Base-by-base conservation (phyloP, 2,888 invertebrate genomes). In the Platypus cylindrus region DNA sequence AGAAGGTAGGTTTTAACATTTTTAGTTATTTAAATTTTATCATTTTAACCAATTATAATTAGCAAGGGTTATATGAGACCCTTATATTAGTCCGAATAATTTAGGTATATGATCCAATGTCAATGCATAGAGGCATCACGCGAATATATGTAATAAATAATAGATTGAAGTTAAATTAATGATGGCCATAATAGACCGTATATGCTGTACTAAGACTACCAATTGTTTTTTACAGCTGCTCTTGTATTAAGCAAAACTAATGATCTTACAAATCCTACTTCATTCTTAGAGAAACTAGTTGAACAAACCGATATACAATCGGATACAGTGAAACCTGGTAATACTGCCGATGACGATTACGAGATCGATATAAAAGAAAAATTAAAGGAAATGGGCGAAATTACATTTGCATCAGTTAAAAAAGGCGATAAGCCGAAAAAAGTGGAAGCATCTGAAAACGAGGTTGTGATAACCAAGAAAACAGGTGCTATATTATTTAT, bases 391-490 rank as follows among this genome's bases (percentile, higher is more conserved):
- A 73, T 74, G 71, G 73, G 71, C 20, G 62, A 62, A 45, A 59
- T 63, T 24, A 63, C 61, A 40, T 61, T 63, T 44, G 61, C 63
- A 45, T 62, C 63, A 2, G 63, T 62, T 0, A 63, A 62, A 41
- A 63, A 62, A 40, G 59, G 59, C 3, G 62, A 62, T 32, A 55
- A 59, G 3, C 59, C 59, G 45, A 59, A 62, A 41, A 45, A 51
- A 24, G 55, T 56, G 42, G 45, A 46, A 51, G 71, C 36, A 74
- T 76, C 62, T 68, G 87, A 60, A 68, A 89, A 43, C 71, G 84
- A 53, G 84, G 89, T 62, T 78, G 87, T 54, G 68, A 91, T 51
- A 79, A 89, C 65, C 5, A 59, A 58, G 38, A 62, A 61, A 43
- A 44, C 51, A 29, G 53, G 53, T 47, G 49, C 23, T 12, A 3